These are phyloP conservation scores for Gerosis bhagava DNA, from an alignment of 2,888 invertebrate species.

Conservation along the genomic window DNA sequence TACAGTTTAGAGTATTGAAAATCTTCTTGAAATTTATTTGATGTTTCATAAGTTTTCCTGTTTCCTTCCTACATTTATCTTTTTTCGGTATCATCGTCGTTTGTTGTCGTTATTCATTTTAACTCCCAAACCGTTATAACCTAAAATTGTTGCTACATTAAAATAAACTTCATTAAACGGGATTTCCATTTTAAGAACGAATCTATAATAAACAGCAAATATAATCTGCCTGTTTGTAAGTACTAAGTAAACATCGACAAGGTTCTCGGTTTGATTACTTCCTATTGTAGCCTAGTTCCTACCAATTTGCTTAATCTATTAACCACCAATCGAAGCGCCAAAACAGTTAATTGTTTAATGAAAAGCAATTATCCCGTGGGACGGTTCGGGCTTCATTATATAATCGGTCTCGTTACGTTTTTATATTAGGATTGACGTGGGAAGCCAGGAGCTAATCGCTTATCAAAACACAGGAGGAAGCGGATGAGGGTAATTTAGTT, in stretches of 20 bases:
- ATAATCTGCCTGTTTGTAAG: neutral
- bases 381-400: constrained; percentile 52
- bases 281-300: constrained; percentile 18
- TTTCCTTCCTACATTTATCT: no score
- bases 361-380: constrained; percentile 65
- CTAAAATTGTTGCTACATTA: no score
- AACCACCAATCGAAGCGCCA: constrained; percentile 37
- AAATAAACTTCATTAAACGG: no score
- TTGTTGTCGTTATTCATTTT: no score
- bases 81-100: no score
- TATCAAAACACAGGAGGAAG: constrained; percentile 23
- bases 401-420: constrained; percentile 60
- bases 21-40: no score
- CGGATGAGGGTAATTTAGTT: constrained; percentile 22
- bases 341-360: constrained; percentile 70
- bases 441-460: constrained; percentile 46
- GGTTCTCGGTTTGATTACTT: constrained; percentile 7
- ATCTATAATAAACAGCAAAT: no score
- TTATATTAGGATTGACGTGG: constrained; percentile 76
- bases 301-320: constrained; percentile 33
- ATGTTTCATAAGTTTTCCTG: no score
- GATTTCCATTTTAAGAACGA: no score
- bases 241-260: constrained; percentile 1
- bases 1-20: no score
- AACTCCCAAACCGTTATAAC: no score